Evolutionary conservation across 2,888 invertebrate genomes (phyloP).

Genomic region (Petrophora chlorosata): DNA sequence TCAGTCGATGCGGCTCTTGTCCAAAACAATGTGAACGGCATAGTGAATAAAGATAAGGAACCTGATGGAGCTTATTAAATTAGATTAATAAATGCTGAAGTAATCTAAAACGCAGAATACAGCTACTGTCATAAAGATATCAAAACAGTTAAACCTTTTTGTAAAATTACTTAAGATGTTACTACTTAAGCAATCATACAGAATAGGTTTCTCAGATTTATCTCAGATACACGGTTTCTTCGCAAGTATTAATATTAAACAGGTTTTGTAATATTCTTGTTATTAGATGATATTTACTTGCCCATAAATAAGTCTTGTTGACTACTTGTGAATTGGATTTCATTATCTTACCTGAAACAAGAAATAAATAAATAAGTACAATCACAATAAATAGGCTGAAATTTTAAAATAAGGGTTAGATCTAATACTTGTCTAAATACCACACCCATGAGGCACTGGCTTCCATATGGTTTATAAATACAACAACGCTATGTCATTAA

Average conservation of each 20-base stretch:
- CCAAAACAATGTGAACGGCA: constrained; percentile 15
- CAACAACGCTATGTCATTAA: constrained; percentile 63
- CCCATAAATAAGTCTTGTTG: constrained; percentile 10
- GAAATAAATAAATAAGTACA: constrained; percentile 24
- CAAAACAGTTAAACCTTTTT: constrained; percentile 4
- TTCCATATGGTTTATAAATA: constrained; percentile 70
- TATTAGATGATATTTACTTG: constrained; percentile 12
- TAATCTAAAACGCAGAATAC: not conserved
- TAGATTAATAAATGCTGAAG: not conserved
- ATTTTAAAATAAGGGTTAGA: not conserved
- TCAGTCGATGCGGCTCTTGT: constrained; percentile 39
- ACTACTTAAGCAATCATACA: constrained; percentile 11
- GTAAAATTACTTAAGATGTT: not conserved
- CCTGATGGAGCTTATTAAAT: not conserved
- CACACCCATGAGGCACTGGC: constrained; percentile 48
- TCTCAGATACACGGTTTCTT: constrained; percentile 8
- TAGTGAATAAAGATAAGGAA: constrained; percentile 2
- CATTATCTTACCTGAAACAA: constrained; percentile 53
- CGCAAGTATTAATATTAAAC: constrained; percentile 3
- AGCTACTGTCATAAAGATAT: constrained; percentile 1
- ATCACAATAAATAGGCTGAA: too few relatives aligned
- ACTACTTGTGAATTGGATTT: not conserved
- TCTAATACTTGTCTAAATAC: constrained; percentile 31
- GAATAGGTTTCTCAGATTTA: constrained; percentile 13
- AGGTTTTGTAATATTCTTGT: constrained; percentile 14